Base-by-base conservation (phyloP, 2,888 invertebrate genomes). In the Polyommatus icarus region DNA sequence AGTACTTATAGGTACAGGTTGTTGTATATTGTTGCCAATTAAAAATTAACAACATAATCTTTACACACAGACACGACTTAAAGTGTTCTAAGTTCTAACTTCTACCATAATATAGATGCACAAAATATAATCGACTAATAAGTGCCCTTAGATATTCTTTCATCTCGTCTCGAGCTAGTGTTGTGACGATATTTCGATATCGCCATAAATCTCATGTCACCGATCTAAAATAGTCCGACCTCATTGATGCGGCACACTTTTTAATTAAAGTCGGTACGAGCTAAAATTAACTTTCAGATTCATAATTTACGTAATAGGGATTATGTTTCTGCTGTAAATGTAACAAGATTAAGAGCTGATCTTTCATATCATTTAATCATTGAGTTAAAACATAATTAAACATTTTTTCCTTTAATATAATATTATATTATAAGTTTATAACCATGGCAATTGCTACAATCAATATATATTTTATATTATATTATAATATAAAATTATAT, bases 121-220 rank as follows among this genome's bases (percentile, higher is more conserved):
- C 40, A 7, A 40, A 40, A 40, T 40, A 40, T 10, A 40, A 40
- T 40, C 10, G 40, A 40, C 10, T 7, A 40, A 1, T 10, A 40
- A 10, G 10, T 40, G 40, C 10, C 40, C 40, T 40, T n/a, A n/a
- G n/a, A 40, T 40, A 10, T 40, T 40, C 40, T 40, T 40, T 40
- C 40, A 40, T 40, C 40, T 40, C 40, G 61, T 24, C 67, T 24
- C 15, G 67, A 67, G 67, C 67, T 67, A 67, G 67, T 67, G 67
- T 67, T 67, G 67, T 67, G 61, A 24, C 12, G 24, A 67, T 67
- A 67, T 67, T 29, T 67, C 67, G 67, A 67, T 67, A 29, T 67
- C 67, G 24, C 67, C 67, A 67, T 67, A 67, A 67, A 32, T 67
- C 67, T 67, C 29, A 24, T 67, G 15, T 29, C 67, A 32, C 29